These are phyloP conservation scores for Asteroscopus sphinx DNA, from an alignment of 2,888 invertebrate genomes.

Conservation along the genomic window DNA sequence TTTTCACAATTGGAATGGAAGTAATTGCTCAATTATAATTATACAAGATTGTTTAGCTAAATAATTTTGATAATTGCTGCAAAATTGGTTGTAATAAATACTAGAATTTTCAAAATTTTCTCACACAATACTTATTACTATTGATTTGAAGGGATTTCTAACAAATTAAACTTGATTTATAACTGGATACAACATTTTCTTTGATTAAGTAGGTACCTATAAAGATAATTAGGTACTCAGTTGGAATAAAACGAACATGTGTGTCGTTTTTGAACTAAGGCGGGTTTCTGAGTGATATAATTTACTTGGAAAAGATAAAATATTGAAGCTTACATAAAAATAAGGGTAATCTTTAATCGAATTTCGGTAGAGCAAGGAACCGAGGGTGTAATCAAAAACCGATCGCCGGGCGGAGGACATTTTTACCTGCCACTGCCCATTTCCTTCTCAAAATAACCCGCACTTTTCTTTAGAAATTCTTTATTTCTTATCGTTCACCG, in stretches of 20 bases:
- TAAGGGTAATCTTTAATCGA: slow-evolving; percentile 62
- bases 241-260: too few species aligned
- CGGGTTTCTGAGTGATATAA: slow-evolving; percentile 15
- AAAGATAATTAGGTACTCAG: too few species aligned
- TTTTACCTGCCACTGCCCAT: slow-evolving; percentile 56
- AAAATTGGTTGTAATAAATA: not conserved
- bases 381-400: slow-evolving; percentile 70
- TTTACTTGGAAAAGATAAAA: slow-evolving; percentile 38
- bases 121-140: too few species aligned
- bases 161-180: too few species aligned
- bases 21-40: slow-evolving; percentile 35
- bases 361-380: slow-evolving; percentile 33
- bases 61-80: slow-evolving; percentile 21
- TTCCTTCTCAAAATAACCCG: slow-evolving; percentile 33
- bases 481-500: slow-evolving; percentile 18
- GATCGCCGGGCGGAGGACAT: slow-evolving; percentile 58
- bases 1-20: slow-evolving; percentile 15
- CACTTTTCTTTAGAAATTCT: slow-evolving; percentile 14
- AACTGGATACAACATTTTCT: too few species aligned
- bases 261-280: too few species aligned
- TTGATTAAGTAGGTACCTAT: too few species aligned
- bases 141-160: too few species aligned
- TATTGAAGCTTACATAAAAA: slow-evolving; percentile 45
- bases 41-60: slow-evolving; percentile 1
- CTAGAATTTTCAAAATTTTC: not conserved